A percentile compares a stretch with the other conserved stretches of the same genome.
phyloP scores from a whole-genome alignment of 92 coral and sea anemone species.

The Zoanthus sansibaricus region DNA sequence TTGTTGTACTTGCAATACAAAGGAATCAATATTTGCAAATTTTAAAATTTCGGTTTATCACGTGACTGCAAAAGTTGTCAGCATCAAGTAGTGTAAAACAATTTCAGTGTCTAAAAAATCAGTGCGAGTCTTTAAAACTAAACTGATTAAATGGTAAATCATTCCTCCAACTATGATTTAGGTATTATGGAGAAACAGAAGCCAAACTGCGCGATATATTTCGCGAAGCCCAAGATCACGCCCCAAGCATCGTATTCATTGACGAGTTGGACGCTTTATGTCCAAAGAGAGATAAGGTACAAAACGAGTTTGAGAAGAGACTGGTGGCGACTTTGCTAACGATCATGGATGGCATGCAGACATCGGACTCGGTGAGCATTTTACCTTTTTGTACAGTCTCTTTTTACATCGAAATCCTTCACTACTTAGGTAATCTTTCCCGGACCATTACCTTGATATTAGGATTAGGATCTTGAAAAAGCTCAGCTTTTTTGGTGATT shows the following conservation, averaged over 20 bases:
- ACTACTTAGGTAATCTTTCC: neutral
- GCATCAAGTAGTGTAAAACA: too few relatives aligned
- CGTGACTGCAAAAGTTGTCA: too few relatives aligned
- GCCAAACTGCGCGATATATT: constrained; percentile 94
- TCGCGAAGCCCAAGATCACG: constrained; percentile 86
- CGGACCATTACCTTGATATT: neutral
- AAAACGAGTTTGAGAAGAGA: constrained; percentile 98
- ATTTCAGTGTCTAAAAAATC: too few relatives aligned
- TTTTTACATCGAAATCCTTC: neutral
- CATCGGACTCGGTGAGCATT: constrained; percentile 55
- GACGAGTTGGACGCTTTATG: constrained; percentile 98
- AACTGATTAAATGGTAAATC: neutral
- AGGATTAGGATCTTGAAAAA: too few relatives aligned
- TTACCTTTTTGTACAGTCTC: neutral
- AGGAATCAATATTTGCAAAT: too few relatives aligned
- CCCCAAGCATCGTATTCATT: constrained; percentile 92
- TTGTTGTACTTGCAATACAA: too few relatives aligned
- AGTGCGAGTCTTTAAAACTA: too few relatives aligned
- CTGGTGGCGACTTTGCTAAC: constrained; percentile 96
- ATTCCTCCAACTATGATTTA: constrained; percentile 5
- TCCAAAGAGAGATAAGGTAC: constrained; percentile 96
- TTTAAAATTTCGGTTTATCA: too few relatives aligned
- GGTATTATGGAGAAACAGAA: constrained; percentile 98
- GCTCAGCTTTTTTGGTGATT: too few relatives aligned
- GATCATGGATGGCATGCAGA: constrained; percentile 90